These are phyloP conservation scores for Meteorus cinctellus DNA, from an alignment of 2,888 invertebrate genomes.

Conservation along the genomic window DNA sequence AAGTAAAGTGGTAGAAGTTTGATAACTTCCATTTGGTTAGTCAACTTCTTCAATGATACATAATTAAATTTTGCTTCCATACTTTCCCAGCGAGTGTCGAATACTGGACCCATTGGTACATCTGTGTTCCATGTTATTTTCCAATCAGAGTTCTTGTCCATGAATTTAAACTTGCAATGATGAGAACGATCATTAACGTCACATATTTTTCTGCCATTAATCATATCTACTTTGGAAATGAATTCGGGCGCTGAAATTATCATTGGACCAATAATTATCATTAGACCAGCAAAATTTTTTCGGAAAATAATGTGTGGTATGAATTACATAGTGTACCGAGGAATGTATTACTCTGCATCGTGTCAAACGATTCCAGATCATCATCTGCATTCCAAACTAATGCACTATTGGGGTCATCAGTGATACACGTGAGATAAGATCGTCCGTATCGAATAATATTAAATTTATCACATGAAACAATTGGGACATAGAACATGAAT, in stretches of 20 bases:
- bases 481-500: background rate
- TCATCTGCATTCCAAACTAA: conserved; percentile 22
- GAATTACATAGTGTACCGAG: no score
- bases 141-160: conserved; percentile 48
- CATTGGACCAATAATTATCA: no score
- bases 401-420: conserved; percentile 23
- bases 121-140: conserved; percentile 43
- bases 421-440: conserved; percentile 21
- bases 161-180: background rate
- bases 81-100: conserved; percentile 66
- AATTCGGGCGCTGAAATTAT: background rate
- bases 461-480: conserved; percentile 13
- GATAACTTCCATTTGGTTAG: no score
- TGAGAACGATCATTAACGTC: background rate
- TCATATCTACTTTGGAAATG: conserved; percentile 3
- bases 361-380: background rate
- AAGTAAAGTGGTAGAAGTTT: no score
- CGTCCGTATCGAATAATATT: conserved; percentile 20
- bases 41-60: no score
- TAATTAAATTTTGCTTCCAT: conserved; percentile 22
- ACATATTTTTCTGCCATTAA: conserved; percentile 5
- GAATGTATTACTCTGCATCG: background rate
- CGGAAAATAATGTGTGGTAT: background rate
- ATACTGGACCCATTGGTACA: conserved; percentile 56
- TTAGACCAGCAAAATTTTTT: no score